These are phyloP conservation scores for Archegozetes longisetosus DNA, from an alignment of 1,140 invertebrate species.

Conservation along the genomic window DNA sequence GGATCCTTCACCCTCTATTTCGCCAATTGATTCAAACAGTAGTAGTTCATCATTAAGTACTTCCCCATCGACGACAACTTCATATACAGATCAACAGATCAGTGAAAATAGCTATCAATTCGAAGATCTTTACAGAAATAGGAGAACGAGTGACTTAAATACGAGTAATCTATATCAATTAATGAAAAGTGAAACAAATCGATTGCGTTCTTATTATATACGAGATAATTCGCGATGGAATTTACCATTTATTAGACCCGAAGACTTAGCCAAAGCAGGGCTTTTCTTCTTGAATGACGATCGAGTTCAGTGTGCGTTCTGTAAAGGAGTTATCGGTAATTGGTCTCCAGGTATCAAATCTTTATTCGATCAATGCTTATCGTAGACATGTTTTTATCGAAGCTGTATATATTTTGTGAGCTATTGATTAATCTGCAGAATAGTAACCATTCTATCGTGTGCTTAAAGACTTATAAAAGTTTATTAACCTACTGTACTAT, in stretches of 20 bases:
- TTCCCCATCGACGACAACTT: no score
- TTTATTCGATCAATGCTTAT: slow-evolving; percentile 69
- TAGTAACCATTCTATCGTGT: slow-evolving; percentile 24
- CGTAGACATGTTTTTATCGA: slow-evolving; percentile 48
- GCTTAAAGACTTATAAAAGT: no score
- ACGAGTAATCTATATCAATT: no score
- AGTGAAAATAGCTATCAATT: no score
- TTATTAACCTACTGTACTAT: no score
- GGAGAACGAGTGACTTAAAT: no score
- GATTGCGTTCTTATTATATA: neutral
- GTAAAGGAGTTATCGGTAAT: slow-evolving; percentile 65
- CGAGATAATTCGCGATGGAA: neutral
- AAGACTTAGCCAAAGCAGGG: slow-evolving; percentile 57
- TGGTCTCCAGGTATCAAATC: slow-evolving; percentile 70
- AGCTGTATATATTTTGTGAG: neutral
- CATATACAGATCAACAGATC: no score
- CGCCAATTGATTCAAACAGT: no score
- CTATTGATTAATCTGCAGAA: slow-evolving; percentile 27
- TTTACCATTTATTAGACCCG: slow-evolving; percentile 35
- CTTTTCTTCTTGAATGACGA: slow-evolving; percentile 54
- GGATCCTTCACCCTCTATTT: no score
- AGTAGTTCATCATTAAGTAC: no score
- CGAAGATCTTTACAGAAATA: no score
- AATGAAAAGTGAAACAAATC: neutral
- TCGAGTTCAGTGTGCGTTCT: slow-evolving; percentile 65